Evolutionary conservation across 30 jellyfish, hydroid and myxozoan species (phyloP), one percentile per base, ranked within the genome.

Genomic region (Phacellophora camtschatica): DNA sequence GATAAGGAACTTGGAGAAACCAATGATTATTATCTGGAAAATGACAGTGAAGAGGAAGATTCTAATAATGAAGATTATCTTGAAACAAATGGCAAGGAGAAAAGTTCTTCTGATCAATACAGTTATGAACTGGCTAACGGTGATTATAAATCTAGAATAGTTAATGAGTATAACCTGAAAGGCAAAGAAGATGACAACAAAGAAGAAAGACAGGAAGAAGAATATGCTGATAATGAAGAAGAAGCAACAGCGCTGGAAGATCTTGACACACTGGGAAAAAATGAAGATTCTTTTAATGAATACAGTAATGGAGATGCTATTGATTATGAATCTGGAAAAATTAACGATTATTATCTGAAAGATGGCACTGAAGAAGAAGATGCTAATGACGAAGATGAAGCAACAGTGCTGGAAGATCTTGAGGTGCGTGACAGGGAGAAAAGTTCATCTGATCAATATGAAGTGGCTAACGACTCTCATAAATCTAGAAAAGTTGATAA

Each of bases 21-120:
- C 51, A 7, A 25, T 27, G 50, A 19, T 6, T 7, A 20, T 19
- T 19, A 64, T 34, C 13, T 2, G 18, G 55, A 29, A 18, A 45
- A 18, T 11, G 74, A 59, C 20, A 10, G 29, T 53, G 68, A 53
- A 53, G 25, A 8, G 68, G 25, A 53, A 10, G 10, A 53, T 20
- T 59, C 15, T 45, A 18, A 41, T 29, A 41, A 42, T 12, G 84
- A 71, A 32, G 84, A 42, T 6, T 66, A 65, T 65, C 64, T 8
- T 65, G 50, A 36, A 3, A 43, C 39, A 36, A 67, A 49, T 10
- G 27, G 18, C 18, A 11, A 8, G 43, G 48, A 37, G 19, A 42
- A 31, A 25, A 41, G 25, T 3, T 56, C 48, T 16, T 2, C 19
- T 23, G 77, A 31, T 72, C 58, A 34, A 25, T 12, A 31, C 32